Base-by-base conservation (phyloP, 1,140 invertebrate species). In the Amyelois transitella region DNA sequence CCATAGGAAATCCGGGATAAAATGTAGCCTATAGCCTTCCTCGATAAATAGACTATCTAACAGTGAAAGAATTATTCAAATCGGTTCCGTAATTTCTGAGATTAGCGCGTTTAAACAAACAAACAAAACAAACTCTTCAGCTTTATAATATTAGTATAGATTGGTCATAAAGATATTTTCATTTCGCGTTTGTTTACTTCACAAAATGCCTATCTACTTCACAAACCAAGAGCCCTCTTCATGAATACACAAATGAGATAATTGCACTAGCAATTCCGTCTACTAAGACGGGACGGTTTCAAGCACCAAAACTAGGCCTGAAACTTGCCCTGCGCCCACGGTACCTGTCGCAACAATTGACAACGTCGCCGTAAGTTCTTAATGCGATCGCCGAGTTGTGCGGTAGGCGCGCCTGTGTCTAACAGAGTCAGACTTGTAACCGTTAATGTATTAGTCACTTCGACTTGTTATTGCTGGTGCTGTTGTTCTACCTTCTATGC, bases 321-420 rank as follows among this genome's bases (percentile, higher is more conserved):
- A 48, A 48, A 48, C 45, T 48, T 48, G 20, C 20, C 18, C 18
- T 48, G 4, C 7, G 45, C 20, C 45, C 45, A 38, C 32, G 32
- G 12, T 64, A 60, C 49, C 59, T 55, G 52, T 58, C 62, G 55
- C 57, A 52, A 60, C 58, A 52, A 58, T 60, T 47, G 25, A 43
- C 32, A 57, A 58, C 44, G 55, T 51, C 53, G 55, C 55, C 55
- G 51, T 54, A 55, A 60, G 58, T 67, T 62, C 60, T 67, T n/a
- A 60, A 61, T 58, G 53, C 60, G 53, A 61, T 58, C 53, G 32
- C 55, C 14, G 45, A 67, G 22, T 58, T 60, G 43, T 38, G 57
- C 59, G 51, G 50, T 66, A 59, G 18, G 47, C 59, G 54, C 51
- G 50, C 22, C 22, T 25, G 55, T 60, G 14, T 32, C 32, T 48